Base-by-base conservation (phyloP, 1,140 invertebrate species). In the Drosophila varians region DNA sequence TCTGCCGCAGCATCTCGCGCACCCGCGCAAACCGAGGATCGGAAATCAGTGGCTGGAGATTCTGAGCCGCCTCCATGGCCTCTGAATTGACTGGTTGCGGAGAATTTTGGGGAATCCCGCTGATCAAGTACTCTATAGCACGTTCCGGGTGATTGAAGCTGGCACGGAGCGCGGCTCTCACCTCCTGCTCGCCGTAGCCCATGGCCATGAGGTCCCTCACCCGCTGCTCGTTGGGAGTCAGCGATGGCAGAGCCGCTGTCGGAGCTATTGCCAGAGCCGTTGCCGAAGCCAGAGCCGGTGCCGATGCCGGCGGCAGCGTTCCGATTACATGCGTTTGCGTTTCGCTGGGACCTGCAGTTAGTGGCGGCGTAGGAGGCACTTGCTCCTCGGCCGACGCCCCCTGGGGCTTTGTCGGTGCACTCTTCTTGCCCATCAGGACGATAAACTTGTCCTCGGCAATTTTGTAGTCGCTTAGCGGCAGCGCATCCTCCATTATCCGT, bases 71-170 rank as follows among this genome's bases (percentile, higher is more conserved):
- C n/a, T 9, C 28, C 8, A 3, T 16, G 12, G 8, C 4, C 36
- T 4, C 4, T 16, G 36, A 4, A 7, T 16, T 12, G 12, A 12
- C 36, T 3, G n/a, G 36, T 8, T 16, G n/a, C 12, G 12, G 36
- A 14, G 36, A 9, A 3, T 66, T n/a, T 0, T 18, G 5, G 3
- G 86, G 86, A 16, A 86, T 72, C 1, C 87, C 89, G 8, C 12
- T 61, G 5, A 89, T 77, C 2, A 90, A 40, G 53, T 90, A 89
- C 46, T 90, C 89, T 5, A 90, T 89, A 12, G 88, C 89, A 9
- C 80, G 71, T 19, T 90, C 89, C n/a, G 84, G 89, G 62, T 90
- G 70, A 73, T 90, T 90, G n/a, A 74, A 90, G 34, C 89, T 90
- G 45, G 84, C 84, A 1, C 62, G 61, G 3, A 90, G 40, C 0